These are phyloP conservation scores for Dorcus parallelipipedus DNA, from an alignment of 2,888 invertebrate genomes.

Conservation along the genomic window DNA sequence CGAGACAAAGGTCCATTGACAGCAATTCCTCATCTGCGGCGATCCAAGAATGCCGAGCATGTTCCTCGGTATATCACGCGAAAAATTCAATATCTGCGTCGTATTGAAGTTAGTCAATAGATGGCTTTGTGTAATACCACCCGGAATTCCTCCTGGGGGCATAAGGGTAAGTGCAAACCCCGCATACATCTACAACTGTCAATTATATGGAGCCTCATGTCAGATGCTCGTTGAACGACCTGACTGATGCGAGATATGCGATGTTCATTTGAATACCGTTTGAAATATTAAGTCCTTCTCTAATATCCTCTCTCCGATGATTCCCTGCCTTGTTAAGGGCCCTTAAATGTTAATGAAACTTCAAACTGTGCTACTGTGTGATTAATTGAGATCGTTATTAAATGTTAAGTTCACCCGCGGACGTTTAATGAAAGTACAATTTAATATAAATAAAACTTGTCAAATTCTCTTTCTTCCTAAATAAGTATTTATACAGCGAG, in stretches of 20 bases:
- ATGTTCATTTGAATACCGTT: constrained; percentile 41
- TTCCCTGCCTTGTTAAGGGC: background rate
- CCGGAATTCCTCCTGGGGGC: constrained; percentile 16
- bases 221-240: constrained; percentile 32
- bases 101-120: constrained; percentile 44
- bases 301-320: background rate
- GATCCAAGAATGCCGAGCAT: constrained; percentile 40
- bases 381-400: background rate
- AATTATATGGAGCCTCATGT: constrained; percentile 42
- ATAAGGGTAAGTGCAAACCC: constrained; percentile 21
- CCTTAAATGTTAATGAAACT: constrained; percentile 1
- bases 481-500: too few species aligned
- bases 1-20: constrained; percentile 43
- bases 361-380: background rate
- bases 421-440: too few species aligned
- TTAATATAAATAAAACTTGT: too few species aligned
- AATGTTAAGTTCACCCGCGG: background rate
- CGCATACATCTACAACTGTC: constrained; percentile 39
- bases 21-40: constrained; percentile 45
- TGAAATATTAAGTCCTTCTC: constrained; percentile 33
- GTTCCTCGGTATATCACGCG: constrained; percentile 41
- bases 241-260: constrained; percentile 42
- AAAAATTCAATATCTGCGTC: constrained; percentile 47
- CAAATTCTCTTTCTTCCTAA: too few species aligned
- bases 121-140: constrained; percentile 37